Evolutionary conservation across 1,140 invertebrate genomes (phyloP), one percentile per base, ranked within the genome.

Genomic region (Cherax destructor): DNA sequence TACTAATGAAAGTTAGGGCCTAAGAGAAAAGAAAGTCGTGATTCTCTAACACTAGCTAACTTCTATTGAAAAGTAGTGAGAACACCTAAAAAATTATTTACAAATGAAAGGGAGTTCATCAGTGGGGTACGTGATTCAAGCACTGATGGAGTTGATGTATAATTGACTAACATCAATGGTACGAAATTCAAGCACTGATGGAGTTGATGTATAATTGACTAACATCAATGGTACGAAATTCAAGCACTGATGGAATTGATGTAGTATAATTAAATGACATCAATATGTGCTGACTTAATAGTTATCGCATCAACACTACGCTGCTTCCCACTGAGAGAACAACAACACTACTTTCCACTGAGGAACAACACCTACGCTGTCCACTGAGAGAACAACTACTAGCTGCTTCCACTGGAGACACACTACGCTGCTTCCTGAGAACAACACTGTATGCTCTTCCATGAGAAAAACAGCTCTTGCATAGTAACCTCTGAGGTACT

Each of bases 41-140:
- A 61, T 61, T 41, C 30, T 30, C 69, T 69, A 65, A 69, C 56
- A 83, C 30, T 56, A 83, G 61, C 61, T 61, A 83, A 47, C 69
- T 47, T 69, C 47, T 79, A 50, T 69, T n/a, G 61, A 30, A 83
- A 83, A 83, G n/a, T 10, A 74, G n/a, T 30, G 21, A 30, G 7
- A 11, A 74, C 69, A 74, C 24, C 69, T 9, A 11, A 30, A 74
- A 74, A 74, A 74, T 30, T 74, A 74, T 74, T 74, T 74, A 74
- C 69, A 74, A 74, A 74, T 3, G n/a, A 74, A 30, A 30, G 24
- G 24, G 16, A 74, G 69, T 74, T 74, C 24, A 9, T 74, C 69
- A 30, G 30, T 41, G 30, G 30, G 30, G 30, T 41, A 41, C 30
- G 30, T 1, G 30, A 41, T 41, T 41, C 30, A 41, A 41, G 30